These are phyloP conservation scores for Oreochromis niloticus DNA, from an alignment of 2,113 vertebrate species.

Conservation along the genomic window DNA sequence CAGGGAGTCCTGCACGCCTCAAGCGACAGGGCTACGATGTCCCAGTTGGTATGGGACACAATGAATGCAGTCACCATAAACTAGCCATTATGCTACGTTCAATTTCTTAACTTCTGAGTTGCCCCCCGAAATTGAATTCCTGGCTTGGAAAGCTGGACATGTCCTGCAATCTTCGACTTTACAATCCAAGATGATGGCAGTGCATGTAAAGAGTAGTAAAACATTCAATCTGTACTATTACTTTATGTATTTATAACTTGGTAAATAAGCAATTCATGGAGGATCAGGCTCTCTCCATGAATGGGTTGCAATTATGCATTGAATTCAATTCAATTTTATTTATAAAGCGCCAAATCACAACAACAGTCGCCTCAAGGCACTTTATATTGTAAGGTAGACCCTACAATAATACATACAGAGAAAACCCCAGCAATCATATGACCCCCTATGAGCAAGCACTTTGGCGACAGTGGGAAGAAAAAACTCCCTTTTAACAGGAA, in stretches of 20 bases:
- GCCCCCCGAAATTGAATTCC: not conserved
- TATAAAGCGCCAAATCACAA: accelerated
- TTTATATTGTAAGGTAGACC: not conserved
- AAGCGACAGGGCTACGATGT: not conserved
- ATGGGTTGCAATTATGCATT: not conserved
- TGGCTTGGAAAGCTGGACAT: not conserved
- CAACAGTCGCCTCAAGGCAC: accelerated
- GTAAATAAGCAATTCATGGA: not conserved
- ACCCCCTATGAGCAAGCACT: not conserved
- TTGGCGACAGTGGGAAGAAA: not conserved
- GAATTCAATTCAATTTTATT: not conserved
- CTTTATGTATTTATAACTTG: not conserved
- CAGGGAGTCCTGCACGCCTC: not conserved
- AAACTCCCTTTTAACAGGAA: not conserved
- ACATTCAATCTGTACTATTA: not conserved
- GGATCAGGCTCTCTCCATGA: accelerated
- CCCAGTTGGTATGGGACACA: not conserved
- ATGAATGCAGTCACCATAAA: not conserved
- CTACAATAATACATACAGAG: not conserved
- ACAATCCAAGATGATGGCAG: not conserved
- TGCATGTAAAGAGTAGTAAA: not conserved
- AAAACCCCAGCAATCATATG: not conserved
- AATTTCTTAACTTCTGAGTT: not conserved
- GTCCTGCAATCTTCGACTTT: not conserved
- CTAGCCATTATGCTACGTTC: not conserved